Evolutionary conservation across 2,888 invertebrate species (phyloP).

Genomic region (Luperina testacea): DNA sequence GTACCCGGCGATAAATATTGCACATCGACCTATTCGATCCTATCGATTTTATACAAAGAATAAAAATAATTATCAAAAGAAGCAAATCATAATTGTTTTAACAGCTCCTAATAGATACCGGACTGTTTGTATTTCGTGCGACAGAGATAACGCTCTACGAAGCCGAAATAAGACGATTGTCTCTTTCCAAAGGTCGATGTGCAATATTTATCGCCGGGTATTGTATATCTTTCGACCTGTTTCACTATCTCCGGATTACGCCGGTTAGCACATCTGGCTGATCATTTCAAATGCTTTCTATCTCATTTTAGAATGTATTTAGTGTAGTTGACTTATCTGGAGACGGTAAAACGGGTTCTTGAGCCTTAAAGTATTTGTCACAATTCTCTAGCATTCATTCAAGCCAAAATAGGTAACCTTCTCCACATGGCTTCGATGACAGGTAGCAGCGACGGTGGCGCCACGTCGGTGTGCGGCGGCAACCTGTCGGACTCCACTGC

Average conservation of each 20-base stretch:
- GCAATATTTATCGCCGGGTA: too few species aligned
- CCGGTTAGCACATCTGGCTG: background rate
- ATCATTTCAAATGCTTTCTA: background rate
- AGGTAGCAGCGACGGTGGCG: conserved; percentile 95
- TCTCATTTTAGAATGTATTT: background rate
- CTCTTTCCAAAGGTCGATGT: too few species aligned
- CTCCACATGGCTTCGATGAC: conserved; percentile 73
- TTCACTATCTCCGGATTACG: background rate
- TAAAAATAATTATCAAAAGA: too few species aligned
- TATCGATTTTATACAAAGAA: too few species aligned
- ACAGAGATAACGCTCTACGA: too few species aligned
- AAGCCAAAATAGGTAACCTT: conserved; percentile 53
- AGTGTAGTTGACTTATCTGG: background rate
- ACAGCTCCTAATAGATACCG: too few species aligned
- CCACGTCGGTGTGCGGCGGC: conserved; percentile 95
- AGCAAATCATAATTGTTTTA: too few species aligned
- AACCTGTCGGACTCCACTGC: conserved; percentile 95
- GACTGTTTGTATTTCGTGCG: too few species aligned
- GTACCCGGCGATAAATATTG: too few species aligned
- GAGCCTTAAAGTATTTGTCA: background rate
- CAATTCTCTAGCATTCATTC: conserved; percentile 30
- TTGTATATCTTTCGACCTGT: background rate
- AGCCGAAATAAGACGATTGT: too few species aligned
- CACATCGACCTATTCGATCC: too few species aligned
- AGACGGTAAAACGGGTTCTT: background rate